These are phyloP conservation scores for Pollenia labialis DNA, from an alignment of 2,888 invertebrate species.

Conservation along the genomic window DNA sequence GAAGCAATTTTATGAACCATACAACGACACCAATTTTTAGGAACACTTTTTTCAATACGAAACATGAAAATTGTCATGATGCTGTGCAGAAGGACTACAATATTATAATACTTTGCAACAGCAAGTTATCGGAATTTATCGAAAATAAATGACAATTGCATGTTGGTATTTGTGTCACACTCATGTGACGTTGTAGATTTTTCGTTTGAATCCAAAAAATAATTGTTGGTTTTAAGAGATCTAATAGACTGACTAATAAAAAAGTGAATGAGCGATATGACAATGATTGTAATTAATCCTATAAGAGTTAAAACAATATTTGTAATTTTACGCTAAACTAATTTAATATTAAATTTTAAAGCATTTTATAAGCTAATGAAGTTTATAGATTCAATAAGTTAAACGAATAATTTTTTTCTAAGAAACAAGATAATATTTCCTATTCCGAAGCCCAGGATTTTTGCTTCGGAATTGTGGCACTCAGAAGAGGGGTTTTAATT, in stretches of 20 bases:
- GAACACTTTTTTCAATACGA: neutral
- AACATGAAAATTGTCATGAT: conserved; percentile 16
- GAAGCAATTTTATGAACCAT: conserved; percentile 43
- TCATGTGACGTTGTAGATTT: neutral
- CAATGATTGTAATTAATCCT: conserved; percentile 56
- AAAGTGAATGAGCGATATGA: conserved; percentile 17
- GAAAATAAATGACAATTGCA: conserved; percentile 31
- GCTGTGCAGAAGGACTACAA: conserved; percentile 4
- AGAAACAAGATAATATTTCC: no score
- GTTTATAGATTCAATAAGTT: no score
- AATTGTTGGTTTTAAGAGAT: neutral
- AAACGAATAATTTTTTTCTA: no score
- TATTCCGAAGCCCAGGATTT: no score
- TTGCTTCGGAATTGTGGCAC: no score
- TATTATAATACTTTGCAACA: neutral
- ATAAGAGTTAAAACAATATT: conserved; percentile 4
- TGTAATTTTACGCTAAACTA: neutral
- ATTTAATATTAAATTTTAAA: no score
- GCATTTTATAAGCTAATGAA: no score
- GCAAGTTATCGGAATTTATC: conserved; percentile 40
- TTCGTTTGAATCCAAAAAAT: neutral
- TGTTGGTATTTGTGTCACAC: conserved; percentile 9
- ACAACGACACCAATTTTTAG: neutral
- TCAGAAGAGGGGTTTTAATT: no score
- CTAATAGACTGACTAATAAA: neutral